Conservation (phyloP, 92 coral and sea anemone species). For the Parazoanthus atlanticus region DNA sequence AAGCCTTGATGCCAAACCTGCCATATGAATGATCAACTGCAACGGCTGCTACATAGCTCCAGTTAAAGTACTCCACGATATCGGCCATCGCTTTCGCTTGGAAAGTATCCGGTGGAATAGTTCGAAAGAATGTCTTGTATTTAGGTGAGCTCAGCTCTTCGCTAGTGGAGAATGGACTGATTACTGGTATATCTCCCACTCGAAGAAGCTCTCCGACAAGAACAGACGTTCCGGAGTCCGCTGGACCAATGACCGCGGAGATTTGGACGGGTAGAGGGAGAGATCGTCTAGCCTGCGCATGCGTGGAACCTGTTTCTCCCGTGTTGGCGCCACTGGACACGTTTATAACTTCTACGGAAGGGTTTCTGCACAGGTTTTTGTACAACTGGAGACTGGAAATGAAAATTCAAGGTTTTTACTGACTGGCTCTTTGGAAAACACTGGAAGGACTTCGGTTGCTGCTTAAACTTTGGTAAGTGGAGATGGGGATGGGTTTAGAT, state of each 20-base stretch:
- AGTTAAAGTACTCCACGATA: constrained; percentile 55
- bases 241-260: constrained; percentile 61
- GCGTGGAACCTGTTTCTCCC: background rate
- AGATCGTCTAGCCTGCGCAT: no score
- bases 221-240: constrained; percentile 65
- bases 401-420: background rate
- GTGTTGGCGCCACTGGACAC: background rate
- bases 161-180: constrained; percentile 65
- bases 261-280: constrained; percentile 10
- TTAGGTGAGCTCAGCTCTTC: constrained; percentile 57
- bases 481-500: no score
- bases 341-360: background rate
- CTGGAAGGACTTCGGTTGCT: no score
- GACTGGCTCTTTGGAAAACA: no score
- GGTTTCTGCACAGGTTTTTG: background rate
- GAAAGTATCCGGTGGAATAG: constrained; percentile 67
- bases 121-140: constrained; percentile 58
- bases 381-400: background rate
- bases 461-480: no score
- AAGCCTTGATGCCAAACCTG: constrained; percentile 58
- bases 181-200: constrained; percentile 56
- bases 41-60: constrained; percentile 64
- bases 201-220: constrained; percentile 63
- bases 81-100: constrained; percentile 76
- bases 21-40: constrained; percentile 64